Evolutionary conservation across 1,140 invertebrate genomes (phyloP), one percentile per base, ranked within the genome.

Genomic region (Aphaenogaster rudis): DNA sequence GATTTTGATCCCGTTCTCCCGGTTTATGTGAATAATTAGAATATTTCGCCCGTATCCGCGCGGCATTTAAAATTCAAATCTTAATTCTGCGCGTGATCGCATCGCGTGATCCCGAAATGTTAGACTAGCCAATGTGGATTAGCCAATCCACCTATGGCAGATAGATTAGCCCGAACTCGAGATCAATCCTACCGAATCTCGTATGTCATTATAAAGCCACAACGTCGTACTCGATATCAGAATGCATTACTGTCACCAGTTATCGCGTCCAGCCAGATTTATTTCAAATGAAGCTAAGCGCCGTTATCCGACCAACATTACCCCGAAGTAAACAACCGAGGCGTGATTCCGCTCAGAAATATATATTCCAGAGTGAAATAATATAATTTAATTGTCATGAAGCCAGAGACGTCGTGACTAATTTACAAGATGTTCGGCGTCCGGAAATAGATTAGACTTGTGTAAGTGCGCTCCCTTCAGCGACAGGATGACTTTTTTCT

Each of bases 141-240:
- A 76, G 54, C 42, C 54, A 17, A 39, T 63, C 9, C 52, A 52
- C 33, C 48, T 33, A 39, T 15, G 66, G 21, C 28, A 54, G 36
- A 76, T 9, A 48, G 33, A 76, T 84, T 76, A 84, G 80, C 28
- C 80, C 8, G 39, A 84, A 84, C 36, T 84, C 67, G 66, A 48
- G 69, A 74, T 76, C 54, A 72, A 61, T 74, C 52, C 69, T 61
- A 84, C 76, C 69, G 54, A 84, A 33, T 63, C 80, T 61, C 54
- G 42, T 61, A 84, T 39, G 54, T 84, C 69, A 84, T 80, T 80
- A 80, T 84, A 76, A 84, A 84, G 80, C 45, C 69, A 48, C 42
- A 15, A 48, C 28, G 17, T 76, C 80, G 67, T 61, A 33, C 42
- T 74, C 42, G 67, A 59, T 74, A 84, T 84, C 52, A 74, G 54